Evolutionary conservation across 1,140 invertebrate genomes (phyloP), one percentile per base, ranked within the genome.

Genomic region (Chlorops oryzae): DNA sequence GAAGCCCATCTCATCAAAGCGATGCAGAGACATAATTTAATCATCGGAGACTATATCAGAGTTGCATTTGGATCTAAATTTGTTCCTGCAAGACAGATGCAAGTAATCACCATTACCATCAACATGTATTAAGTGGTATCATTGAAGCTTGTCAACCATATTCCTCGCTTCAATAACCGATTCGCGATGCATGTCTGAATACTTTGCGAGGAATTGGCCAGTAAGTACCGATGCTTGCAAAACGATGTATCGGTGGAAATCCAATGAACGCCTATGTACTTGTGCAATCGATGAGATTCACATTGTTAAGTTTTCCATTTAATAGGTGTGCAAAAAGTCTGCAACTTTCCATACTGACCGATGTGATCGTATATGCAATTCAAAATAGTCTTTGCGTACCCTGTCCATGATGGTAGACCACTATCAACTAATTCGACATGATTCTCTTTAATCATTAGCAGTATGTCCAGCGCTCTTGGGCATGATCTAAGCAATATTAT

Each of bases 211-310:
- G 75, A 71, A 92, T 86, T 0, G 96, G 96, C 92, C 95, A 98
- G 74, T 94, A 97, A 45, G 75, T 76, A 2, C 96, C 96, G n/a
- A 65, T 93, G 72, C 70, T 98, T n/a, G n/a, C 91, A 72, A 90
- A 98, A 3, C 94, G 92, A 76, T 99, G 96, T 54, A 97, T 92
- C 0, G 96, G 98, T 74, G 98, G 92, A 71, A 98, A 97, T 10
- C 98, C 74, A 24, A 99, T n/a, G n/a, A n/a, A n/a, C n/a, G n/a
- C n/a, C 94, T 64, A 92, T 70, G n/a, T n/a, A n/a, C n/a, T n/a
- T n/a, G n/a, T n/a, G 15, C n/a, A n/a, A 45, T 6, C 10, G 27
- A 45, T 24, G 15, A 45, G 43, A 9, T n/a, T n/a, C n/a, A n/a
- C n/a, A n/a, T n/a, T n/a, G n/a, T 45, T 13, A 12, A 45, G 12